phyloP scores from a whole-genome alignment of 2,888 invertebrate species.

The Rhagonycha lutea region DNA sequence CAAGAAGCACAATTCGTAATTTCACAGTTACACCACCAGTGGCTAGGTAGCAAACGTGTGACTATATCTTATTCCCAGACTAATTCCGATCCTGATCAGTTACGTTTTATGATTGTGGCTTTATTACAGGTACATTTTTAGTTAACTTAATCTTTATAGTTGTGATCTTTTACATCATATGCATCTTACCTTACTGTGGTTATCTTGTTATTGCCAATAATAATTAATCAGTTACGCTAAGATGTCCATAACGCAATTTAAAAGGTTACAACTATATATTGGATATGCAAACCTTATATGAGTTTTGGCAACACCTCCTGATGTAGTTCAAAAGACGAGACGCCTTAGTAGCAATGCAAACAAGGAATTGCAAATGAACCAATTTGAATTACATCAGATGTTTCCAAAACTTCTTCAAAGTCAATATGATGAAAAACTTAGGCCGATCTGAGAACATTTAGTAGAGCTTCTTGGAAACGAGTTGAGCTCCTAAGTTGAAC shows the following conservation, averaged over 20 bases:
- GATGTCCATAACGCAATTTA: too few relatives aligned
- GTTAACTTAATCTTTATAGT: neutral
- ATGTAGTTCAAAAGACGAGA: neutral
- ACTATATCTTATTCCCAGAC: constrained; percentile 72
- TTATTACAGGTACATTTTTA: constrained; percentile 61
- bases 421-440: constrained; percentile 33
- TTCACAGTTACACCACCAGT: constrained; percentile 80
- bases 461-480: constrained; percentile 25
- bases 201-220: too few relatives aligned
- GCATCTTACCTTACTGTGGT: neutral
- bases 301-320: too few relatives aligned
- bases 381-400: too few relatives aligned
- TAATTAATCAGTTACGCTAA: too few relatives aligned
- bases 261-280: too few relatives aligned
- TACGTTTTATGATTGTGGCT: constrained; percentile 71
- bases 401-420: too few relatives aligned
- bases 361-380: too few relatives aligned
- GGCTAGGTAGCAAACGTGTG: constrained; percentile 80
- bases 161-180: neutral
- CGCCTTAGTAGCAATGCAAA: too few relatives aligned
- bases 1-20: constrained; percentile 76
- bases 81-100: constrained; percentile 66
- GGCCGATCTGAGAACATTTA: constrained; percentile 35
- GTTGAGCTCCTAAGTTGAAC: constrained; percentile 6
- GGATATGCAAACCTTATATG: neutral